These are phyloP conservation scores for Plestiodon gilberti DNA, from an alignment of 2,113 vertebrate species.

Conservation along the genomic window DNA sequence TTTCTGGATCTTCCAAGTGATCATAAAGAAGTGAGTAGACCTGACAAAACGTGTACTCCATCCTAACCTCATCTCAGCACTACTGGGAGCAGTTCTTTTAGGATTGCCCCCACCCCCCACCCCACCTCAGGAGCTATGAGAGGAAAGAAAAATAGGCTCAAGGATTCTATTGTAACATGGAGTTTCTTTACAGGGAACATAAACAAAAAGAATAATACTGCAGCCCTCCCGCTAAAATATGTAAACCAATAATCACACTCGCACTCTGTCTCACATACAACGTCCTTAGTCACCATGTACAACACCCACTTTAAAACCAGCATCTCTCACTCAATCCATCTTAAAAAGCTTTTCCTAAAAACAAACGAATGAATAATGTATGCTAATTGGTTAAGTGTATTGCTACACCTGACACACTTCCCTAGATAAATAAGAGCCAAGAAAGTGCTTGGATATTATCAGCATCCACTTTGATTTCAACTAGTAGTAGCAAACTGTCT, in stretches of 20 bases:
- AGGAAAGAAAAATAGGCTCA: not conserved
- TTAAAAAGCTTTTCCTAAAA: slow-evolving; percentile 46
- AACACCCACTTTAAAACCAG: slow-evolving; percentile 46
- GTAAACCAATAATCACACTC: slow-evolving; percentile 31
- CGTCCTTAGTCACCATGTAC: slow-evolving; percentile 21
- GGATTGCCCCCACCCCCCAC: too few relatives aligned
- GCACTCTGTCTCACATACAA: not conserved
- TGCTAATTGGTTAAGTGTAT: slow-evolving; percentile 46
- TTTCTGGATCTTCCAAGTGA: not conserved
- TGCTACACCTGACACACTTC: slow-evolving; percentile 56
- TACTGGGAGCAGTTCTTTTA: not conserved
- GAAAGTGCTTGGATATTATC: slow-evolving; percentile 75
- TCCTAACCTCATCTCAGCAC: not conserved
- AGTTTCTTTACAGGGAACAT: slow-evolving; percentile 7
- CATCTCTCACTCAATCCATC: slow-evolving; percentile 36
- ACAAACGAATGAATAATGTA: slow-evolving; percentile 42
- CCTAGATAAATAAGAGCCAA: slow-evolving; percentile 65
- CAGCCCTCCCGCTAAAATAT: slow-evolving; percentile 15
- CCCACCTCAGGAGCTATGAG: not conserved
- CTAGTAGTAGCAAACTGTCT: slow-evolving; percentile 72
- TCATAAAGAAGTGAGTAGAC: not conserved
- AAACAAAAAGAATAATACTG: slow-evolving; percentile 33
- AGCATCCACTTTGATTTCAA: slow-evolving; percentile 73
- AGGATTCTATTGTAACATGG: not conserved
- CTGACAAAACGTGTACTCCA: not conserved